Evolutionary conservation across 2,888 invertebrate species (phyloP), one percentile per base, ranked within the genome.

Genomic region (Caenorhabditis plicata): DNA sequence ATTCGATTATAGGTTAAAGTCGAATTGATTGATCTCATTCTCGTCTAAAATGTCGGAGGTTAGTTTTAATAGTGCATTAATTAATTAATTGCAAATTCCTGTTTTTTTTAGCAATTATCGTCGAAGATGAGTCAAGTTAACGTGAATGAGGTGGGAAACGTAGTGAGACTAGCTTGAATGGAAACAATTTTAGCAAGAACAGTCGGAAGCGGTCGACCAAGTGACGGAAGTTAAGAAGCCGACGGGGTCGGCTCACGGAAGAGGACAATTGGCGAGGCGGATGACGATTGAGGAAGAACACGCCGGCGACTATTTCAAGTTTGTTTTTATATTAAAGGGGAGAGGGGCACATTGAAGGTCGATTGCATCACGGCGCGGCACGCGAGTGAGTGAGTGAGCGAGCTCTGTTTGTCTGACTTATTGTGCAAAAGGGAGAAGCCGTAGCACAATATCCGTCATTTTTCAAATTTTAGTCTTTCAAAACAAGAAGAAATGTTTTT

Each of bases 251-350:
- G 39, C 55, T 22, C 11, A 44, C 8, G 50, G 63, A 20, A 41
- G 73, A 27, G 64, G 64, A 32, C 62, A 61, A 32, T 60, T 74
- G 39, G 70, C 64, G 8, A 50, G 74, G 13, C 48, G 62, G 41
- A 74, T 75, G 75, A 75, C 75, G 15, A 69, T 75, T 26, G 75
- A 73, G 32, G 75, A 75, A 44, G 75, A 75, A 46, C 72, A 68
- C 32, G 64, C 71, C 20, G 73, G 73, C 47, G 70, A 66, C 25
- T 75, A 75, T 39, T 75, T 75, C 64, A 63, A 54, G 74, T 73
- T 13, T 45, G 58, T 41, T 38, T 4, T 13, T 15, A 17, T n/a
- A n/a, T n/a, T n/a, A n/a, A n/a, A n/a, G n/a, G n/a, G n/a, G n/a
- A n/a, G n/a, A n/a, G n/a, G n/a, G 29, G 29, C 8, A 9, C 13